phyloP scores from a whole-genome alignment of 2,888 invertebrate species.

The Rhopalosiphum nymphaeae region DNA sequence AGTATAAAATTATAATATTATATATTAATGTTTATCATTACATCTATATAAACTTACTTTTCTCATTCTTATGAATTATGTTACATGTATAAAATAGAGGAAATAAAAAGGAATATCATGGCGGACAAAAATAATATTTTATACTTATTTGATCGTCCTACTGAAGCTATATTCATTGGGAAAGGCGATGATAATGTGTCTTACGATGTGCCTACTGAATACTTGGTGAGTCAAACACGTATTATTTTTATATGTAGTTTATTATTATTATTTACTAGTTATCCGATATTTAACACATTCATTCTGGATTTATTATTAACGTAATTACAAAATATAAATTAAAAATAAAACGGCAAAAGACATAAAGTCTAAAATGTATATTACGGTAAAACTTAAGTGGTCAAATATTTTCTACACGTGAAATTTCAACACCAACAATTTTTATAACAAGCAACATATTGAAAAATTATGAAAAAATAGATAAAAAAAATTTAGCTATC shows the following conservation, averaged over 20 bases:
- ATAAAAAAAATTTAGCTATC: background rate
- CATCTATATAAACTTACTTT: background rate
- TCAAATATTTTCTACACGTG: background rate
- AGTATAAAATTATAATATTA: background rate
- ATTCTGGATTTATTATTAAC: slow-evolving; percentile 75
- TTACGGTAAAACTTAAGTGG: background rate
- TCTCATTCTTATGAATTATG: background rate
- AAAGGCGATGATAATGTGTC: slow-evolving; percentile 74
- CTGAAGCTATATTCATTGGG: slow-evolving; percentile 82
- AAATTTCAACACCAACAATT: too few relatives aligned
- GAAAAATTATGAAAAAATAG: too few relatives aligned
- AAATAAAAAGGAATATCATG: background rate
- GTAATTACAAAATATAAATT: slow-evolving; percentile 70
- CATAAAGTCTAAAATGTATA: background rate
- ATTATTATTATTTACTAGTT: background rate
- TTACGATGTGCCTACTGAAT: slow-evolving; percentile 77
- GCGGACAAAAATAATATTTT: slow-evolving; percentile 70
- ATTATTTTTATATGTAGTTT: background rate
- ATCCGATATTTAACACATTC: slow-evolving; percentile 71
- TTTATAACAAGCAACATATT: too few relatives aligned
- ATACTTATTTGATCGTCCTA: slow-evolving; percentile 81
- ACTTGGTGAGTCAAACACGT: slow-evolving; percentile 72
- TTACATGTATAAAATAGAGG: background rate
- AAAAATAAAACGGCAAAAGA: background rate
- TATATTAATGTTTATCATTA: background rate